Evolutionary conservation across 2,797 vertebrate species (phyloP), one percentile per base, ranked within the genome.

Genomic region (Neoniphon sammara): DNA sequence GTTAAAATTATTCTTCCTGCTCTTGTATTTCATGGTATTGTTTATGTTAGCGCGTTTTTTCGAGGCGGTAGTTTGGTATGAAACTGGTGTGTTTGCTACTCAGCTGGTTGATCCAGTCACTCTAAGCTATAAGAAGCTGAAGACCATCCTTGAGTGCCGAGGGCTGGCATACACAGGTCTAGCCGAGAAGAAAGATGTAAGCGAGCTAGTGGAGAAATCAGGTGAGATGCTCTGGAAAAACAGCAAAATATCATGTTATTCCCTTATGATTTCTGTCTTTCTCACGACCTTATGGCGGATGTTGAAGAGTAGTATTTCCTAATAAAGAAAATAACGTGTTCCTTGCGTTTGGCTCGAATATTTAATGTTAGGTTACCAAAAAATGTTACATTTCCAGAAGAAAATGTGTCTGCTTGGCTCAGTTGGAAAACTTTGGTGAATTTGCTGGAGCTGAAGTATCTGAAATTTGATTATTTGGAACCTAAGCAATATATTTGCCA

Each of bases 21-120:
- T 98, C 2, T 90, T 99, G 12, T 99, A 99, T 87, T 96, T 99
- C 84, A 84, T 96, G 81, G 87, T 97, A 67, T 83, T 99, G 7
- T 99, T 99, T 73, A 93, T 95, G 57, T 89, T 99, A 82, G 96
- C 97, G 47, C 87, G 98, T 56, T 93, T 99, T 72, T 96, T 98
- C 49, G 98, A 99, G 87, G 96, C 97, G 54, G 93, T 97, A 17
- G 96, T 96, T 34, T 98, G 98, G 97, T 99, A 97, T 67, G 97
- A 98, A 89, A 97, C 96, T 0, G 98, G 97, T 1, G 93, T 97
- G 82, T 95, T 98, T 46, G 96, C 97, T 68, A 97, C 95, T 3
- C 97, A 98, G 94, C 91, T 99, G 59, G 97, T 98, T 87, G 97
- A 99, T 66, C 97, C 98, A 0, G 96, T 99, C 20, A 95, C 96